Evolutionary conservation across 2,888 invertebrate species (phyloP), one percentile per base, ranked within the genome.

Genomic region (Ischnus inquisitorius): DNA sequence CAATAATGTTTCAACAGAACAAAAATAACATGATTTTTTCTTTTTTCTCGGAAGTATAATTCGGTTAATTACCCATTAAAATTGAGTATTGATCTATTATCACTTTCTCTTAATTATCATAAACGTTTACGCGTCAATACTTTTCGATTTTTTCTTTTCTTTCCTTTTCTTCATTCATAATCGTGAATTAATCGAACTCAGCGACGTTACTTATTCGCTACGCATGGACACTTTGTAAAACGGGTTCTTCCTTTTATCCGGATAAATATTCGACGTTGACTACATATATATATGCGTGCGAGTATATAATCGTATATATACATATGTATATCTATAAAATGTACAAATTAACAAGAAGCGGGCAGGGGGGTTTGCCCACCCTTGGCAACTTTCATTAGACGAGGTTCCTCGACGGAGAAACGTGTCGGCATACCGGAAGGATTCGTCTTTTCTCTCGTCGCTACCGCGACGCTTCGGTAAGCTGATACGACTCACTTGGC

Each of bases 81-180:
- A 79, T 64, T 76, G 85, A 84, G 85, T 82, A 79, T 79, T 68
- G 76, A 85, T 76, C 81, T 72, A 83, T 67, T 85, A 85, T 85
- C 85, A 85, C 83, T 71, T 83, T 77, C 39, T 64, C 60, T 54
- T 72, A 16, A 19, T 12, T 25, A 25, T 46, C 34, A 28, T 43
- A 69, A 34, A 51, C 48, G 41, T 64, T 71, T 34, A 78, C 67
- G 41, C 28, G n/a, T 64, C 34, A 83, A 71, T 80, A 69, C 74
- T 82, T 48, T 69, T 34, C 28, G 43, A n/a, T n/a, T n/a, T 16
- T 48, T 25, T n/a, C 16, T 14, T 16, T 34, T 4, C 19, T 19
- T 51, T 76, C 6, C 12, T 57, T 2, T 34, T n/a, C n/a, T 6
- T 62, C 10, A 54, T 65, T 71, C 8, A 34, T 65, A n/a, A 48